Base-by-base conservation (phyloP, 2,113 vertebrate species). In the Nothobranchius kuhntae region DNA sequence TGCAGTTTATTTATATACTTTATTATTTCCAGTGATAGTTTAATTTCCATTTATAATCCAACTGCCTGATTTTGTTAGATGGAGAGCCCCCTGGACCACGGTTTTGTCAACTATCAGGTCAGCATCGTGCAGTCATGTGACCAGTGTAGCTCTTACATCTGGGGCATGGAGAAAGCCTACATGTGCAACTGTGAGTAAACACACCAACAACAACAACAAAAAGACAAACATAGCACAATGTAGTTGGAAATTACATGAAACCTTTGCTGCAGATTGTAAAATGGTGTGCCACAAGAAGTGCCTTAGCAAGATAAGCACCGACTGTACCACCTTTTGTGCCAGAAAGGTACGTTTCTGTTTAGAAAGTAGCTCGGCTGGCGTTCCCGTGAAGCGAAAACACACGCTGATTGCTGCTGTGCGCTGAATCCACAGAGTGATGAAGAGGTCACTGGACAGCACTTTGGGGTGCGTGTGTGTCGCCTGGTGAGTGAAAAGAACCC, bases 211-310 rank as follows among this genome's bases (percentile, higher is more conserved):
- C 26, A 30, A 0, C 1, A 0, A 36, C 9, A 68, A 35, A 46
- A 1, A 54, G 48, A 9, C 6, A 13, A 59, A 2, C 3, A 6
- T 15, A 55, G 14, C 3, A 9, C 10, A 38, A 10, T 21, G 4
- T 47, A 10, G n/a, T 51, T 45, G 47, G 21, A 45, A 4, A 45
- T 45, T 50, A 8, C 26, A 7, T 17, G 0, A 9, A 44, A 63
- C 15, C 77, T 63, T 51, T 58, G 42, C 74, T 65, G 54, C 74
- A 99, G 98, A 89, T 79, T 99, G 98, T 87, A 98, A 98, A 88
- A 92, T 98, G 94, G 95, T 95, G 52, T 99, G 95, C 88, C 98
- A 99, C 89, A 98, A 96, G 92, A 99, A 98, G 71, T 99, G 98
- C 61, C 85, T 98, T 75, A 82, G 80, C 78, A 98, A 95, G 91